Base-by-base conservation (phyloP, 2,797 vertebrate species). In the Rousettus madagascariensis region DNA sequence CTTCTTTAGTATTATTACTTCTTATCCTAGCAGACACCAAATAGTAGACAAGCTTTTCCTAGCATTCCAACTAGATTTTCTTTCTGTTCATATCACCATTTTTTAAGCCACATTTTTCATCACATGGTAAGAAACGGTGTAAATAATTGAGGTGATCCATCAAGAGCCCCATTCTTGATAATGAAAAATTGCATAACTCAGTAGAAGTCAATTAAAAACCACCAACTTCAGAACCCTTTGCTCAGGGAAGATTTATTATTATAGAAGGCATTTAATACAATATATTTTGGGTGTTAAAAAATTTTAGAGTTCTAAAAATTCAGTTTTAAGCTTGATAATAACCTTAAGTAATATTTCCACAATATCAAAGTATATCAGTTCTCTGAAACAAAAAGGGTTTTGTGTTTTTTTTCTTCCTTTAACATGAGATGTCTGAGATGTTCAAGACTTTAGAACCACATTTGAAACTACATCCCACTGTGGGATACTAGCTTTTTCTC, bases 171-270 rank as follows among this genome's bases (percentile, higher is more conserved):
- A 79, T 85, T 96, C 66, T 80, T 94, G 95, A 97, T 94, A 53
- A 95, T 94, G 94, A 96, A 97, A 95, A 95, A 97, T 94, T 74
- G 72, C 77, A 41, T 97, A 97, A 97, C 92, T 97, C 92, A 65
- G 92, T 92, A 82, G 61, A 95, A 97, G 97, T 95, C 97, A 95
- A 97, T 97, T 97, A 96, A 96, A 97, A 97, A 87, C 95, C 92
- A 96, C 92, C 91, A 96, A 96, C 89, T 93, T 96, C 91, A 89
- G 89, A 91, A 94, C 77, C 90, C 91, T 97, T 96, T 94, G 89
- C 90, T 96, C 92, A 95, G 95, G 30, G 88, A 95, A 96, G 96
- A 96, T 93, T 97, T 95, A 97, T 97, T 96, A 79, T 95, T 90
- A 91, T 30, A 91, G 92, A 94, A 92, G 72, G 66, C 38, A 92